Conservation (phyloP, 2,888 invertebrate genomes). For the Xestia c-nigrum region DNA sequence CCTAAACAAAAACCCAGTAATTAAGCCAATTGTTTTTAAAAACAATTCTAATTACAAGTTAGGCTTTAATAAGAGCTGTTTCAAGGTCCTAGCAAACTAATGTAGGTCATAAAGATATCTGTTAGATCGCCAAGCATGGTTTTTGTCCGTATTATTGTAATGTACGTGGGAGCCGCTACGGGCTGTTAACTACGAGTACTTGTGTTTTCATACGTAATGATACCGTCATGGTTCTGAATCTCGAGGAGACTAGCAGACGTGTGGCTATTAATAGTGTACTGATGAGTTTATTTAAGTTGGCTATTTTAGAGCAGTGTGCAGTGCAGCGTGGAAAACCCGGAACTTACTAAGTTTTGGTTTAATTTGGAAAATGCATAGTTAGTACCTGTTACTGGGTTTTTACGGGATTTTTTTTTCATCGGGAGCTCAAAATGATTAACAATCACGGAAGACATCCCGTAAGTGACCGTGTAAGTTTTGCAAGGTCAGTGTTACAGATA, state of each 20-base stretch:
- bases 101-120: constrained; percentile 76
- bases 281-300: constrained; percentile 10
- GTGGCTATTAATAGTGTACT: constrained; percentile 21
- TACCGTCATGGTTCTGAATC: constrained; percentile 44
- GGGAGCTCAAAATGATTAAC: no score
- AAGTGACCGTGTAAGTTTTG: no score
- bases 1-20: constrained; percentile 42
- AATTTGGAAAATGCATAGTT: background rate
- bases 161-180: constrained; percentile 74
- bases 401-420: no score
- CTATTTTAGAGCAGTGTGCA: background rate
- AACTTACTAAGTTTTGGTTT: background rate
- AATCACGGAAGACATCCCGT: no score
- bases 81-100: constrained; percentile 73
- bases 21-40: constrained; percentile 42
- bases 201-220: constrained; percentile 52
- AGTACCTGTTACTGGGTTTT: no score
- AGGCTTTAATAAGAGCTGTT: constrained; percentile 55
- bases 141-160: constrained; percentile 72
- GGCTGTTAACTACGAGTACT: constrained; percentile 55
- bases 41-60: constrained; percentile 54
- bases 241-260: constrained; percentile 10
- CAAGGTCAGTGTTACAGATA: background rate
- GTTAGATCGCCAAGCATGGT: constrained; percentile 64
- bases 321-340: background rate